Base-by-base conservation (phyloP, 1,140 invertebrate species). In the Potamilus streckersoni region DNA sequence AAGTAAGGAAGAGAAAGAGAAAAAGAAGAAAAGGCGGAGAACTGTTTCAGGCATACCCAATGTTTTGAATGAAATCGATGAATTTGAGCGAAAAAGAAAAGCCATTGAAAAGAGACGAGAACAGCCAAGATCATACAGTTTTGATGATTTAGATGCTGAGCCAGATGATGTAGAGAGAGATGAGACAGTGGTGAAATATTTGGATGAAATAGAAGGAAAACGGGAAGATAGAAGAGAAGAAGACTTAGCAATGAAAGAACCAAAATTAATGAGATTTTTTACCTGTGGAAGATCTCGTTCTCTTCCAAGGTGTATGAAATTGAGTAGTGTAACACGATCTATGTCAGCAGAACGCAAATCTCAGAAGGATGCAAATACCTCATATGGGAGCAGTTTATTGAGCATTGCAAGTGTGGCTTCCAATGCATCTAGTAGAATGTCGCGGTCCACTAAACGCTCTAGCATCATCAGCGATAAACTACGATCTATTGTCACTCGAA, bases 401-500 rank as follows among this genome's bases (percentile, higher is more conserved):
- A 85, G 82, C 73, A 75, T 86, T 17, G 73, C 73, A 55, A 84
- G 82, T 72, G 69, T 71, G 17, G 77, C 74, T 5, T 83, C 82
- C 12, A 75, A 65, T 55, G 69, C 75, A 13, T 80, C 78, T 13
- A 82, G 79, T 73, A 64, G 81, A 64, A 75, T 81, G 15, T 81
- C 82, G 66, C 66, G 84, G 16, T 79, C 80, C 23, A 79, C 82
- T 3, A 85, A 83, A 70, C 75, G 85, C 19, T 84, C 84, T 20
- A 87, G 85, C 74, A 80, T 87, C 13, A 83, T 87, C 62, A 79
- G 86, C 31, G 82, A 83, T 63, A 88, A 84, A 74, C 83, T 88
- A 61, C 83, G 82, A 66, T 83, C 81, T 56, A 60, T 86, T 49
- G 83, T 86, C 14, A 75, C 62, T 38, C 73, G 68, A 14, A 67